Base-by-base conservation (phyloP, 1,140 invertebrate species). In the Lasaia peninsularis region DNA sequence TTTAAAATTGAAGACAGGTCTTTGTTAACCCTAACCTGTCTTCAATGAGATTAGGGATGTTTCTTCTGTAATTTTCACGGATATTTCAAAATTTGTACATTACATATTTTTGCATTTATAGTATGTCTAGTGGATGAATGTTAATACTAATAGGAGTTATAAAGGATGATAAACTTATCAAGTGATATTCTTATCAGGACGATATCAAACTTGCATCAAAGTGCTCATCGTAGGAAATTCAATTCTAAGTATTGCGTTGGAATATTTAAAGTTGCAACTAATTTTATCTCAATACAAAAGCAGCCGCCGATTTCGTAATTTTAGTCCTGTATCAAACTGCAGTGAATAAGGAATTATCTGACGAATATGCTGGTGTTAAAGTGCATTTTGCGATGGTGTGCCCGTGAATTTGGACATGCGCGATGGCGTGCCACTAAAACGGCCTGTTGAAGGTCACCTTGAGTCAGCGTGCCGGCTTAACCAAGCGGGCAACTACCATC, bases 291-390 rank as follows among this genome's bases (percentile, higher is more conserved):
- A 21, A n/a, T 21, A 11, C 11, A 48, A 21, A 44, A 20, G 35
- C 28, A 31, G 11, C 12, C 21, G 28, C n/a, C 8, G 50, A 44
- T 44, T 52, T 52, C 56, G 18, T 58, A 59, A 59, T 12, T 52
- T 21, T 48, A 33, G 57, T 59, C 57, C 57, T 59, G 57, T 59
- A 59, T 59, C 57, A 59, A 59, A 48, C 16, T 24, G 1, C 1
- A n/a, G 16, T 12, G 14, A 18, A 28, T 44, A 52, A 21, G 40
- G 49, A 33, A 58, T 52, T 52, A 8, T 44, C 34, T 3, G 31
- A 14, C 50, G 50, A 52, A 37, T 32, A 7, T n/a, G 5, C 52
- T 28, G 40, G 40, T 11, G 54, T 48, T 61, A 44, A 18, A 44
- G 40, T 44, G 40, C 40, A 44, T 44, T 44, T 44, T 44, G 10